phyloP scores from a whole-genome alignment of 1,140 invertebrate genomes.

The Achatina immaculata region DNA sequence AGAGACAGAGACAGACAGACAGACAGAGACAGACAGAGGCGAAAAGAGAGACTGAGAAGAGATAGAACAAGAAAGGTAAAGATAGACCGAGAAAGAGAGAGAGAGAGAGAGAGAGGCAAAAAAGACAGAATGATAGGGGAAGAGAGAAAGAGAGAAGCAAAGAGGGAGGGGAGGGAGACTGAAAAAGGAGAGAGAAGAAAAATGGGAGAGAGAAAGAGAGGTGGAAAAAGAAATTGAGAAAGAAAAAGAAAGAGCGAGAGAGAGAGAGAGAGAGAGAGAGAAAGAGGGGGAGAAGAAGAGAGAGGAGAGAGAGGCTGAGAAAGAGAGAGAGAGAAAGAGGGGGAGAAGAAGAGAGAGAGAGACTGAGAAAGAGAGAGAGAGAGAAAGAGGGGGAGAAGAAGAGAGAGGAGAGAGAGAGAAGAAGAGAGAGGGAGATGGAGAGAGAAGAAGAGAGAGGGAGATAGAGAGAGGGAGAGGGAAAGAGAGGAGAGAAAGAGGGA shows the following conservation, averaged over 20 bases:
- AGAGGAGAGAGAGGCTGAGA: not conserved
- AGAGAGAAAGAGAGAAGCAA: not conserved
- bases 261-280: conserved; percentile 12
- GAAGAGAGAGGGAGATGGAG: no score
- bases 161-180: not conserved
- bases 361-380: not conserved
- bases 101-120: not conserved
- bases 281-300: not conserved
- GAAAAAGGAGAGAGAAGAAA: not conserved
- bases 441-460: not conserved
- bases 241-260: conserved; percentile 15
- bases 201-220: not conserved
- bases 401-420: not conserved
- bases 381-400: not conserved
- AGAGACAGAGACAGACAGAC: not conserved
- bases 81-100: conserved; percentile 1
- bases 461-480: conserved; percentile 12
- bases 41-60: not conserved
- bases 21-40: not conserved
- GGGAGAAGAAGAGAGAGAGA: not conserved
- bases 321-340: not conserved
- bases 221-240: not conserved
- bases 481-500: not conserved
- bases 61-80: not conserved
- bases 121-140: not conserved